Evolutionary conservation across 2,888 invertebrate genomes (phyloP).

Genomic region (Chymomyza caudatula): DNA sequence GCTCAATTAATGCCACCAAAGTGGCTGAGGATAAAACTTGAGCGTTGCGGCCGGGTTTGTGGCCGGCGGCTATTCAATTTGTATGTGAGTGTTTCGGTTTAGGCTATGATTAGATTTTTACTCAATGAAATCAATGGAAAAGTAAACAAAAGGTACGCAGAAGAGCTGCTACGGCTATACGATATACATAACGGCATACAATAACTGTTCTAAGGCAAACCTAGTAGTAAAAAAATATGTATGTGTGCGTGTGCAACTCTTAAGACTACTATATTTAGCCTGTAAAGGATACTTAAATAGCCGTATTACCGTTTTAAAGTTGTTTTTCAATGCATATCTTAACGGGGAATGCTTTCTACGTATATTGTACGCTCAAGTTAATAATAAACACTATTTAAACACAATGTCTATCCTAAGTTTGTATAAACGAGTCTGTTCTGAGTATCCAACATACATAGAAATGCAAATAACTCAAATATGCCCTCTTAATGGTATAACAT

Average conservation of each 20-base stretch:
- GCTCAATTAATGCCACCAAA: slow-evolving; percentile 69
- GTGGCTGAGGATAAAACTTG: slow-evolving; percentile 66
- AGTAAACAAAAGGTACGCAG: background rate
- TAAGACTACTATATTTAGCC: background rate
- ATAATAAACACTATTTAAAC: too few relatives aligned
- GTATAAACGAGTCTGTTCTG: background rate
- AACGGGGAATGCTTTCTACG: background rate
- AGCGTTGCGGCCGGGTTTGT: slow-evolving; percentile 4
- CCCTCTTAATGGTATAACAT: background rate
- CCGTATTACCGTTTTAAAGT: background rate
- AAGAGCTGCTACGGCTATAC: background rate
- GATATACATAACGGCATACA: background rate
- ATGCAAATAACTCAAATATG: background rate
- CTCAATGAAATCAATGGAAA: background rate
- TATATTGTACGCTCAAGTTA: too few relatives aligned
- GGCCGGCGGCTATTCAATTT: slow-evolving; percentile 19
- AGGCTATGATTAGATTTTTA: slow-evolving; percentile 39
- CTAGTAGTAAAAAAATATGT: background rate
- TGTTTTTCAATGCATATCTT: background rate
- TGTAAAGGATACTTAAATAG: background rate
- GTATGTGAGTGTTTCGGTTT: slow-evolving; percentile 29
- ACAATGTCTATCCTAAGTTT: background rate
- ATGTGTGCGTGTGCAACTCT: background rate
- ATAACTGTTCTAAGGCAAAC: background rate
- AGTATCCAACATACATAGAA: background rate